Base-by-base conservation (phyloP, 2,888 invertebrate species). In the Caenorhabditis japonica region DNA sequence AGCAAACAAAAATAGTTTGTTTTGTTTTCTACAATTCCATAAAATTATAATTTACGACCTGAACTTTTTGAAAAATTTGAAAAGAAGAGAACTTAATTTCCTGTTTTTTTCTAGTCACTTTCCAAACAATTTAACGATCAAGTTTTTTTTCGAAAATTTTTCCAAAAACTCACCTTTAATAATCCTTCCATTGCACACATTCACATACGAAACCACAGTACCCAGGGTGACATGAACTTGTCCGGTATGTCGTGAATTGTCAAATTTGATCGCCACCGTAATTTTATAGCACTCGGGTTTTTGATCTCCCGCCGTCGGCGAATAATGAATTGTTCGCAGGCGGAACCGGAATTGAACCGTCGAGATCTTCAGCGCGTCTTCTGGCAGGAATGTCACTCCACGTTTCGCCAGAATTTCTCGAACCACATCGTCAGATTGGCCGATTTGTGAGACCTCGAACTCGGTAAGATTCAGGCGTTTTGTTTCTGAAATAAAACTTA, bases 221-320 rank as follows among this genome's bases (percentile, higher is more conserved):
- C 71, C 61, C 23, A 86, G 69, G 19, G 73, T 74, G 3, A 86
- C 80, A 56, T 83, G 84, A 21, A 86, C 83, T 53, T 86, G 87
- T 10, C 86, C 86, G 5, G 85, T 85, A 66, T 86, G 87, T 19
- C 83, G 70, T 1, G 85, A 85, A 55, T 87, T 86, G 76, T 87
- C 87, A 39, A 87, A 87, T 10, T 73, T 75, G 8, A 85, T 82
- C 13, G 68, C 47, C 8, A 82, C 83, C 19, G 75, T 76, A 47
- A 87, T 87, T 25, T 80, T 76, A 59, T 86, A 86, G 47, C 86
- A 86, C 53, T 86, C 86, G 1, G 86, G 86, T 25, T 82, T 83
- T 56, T 86, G 84, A 64, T 86, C 86, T 1, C 77, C 82, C 7
- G 79, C 78, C 13, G 76, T 75, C n/a, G 80, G 79, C 8, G 76